phyloP scores from a whole-genome alignment of 2,113 vertebrate species.

The Trematomus loennbergii region DNA sequence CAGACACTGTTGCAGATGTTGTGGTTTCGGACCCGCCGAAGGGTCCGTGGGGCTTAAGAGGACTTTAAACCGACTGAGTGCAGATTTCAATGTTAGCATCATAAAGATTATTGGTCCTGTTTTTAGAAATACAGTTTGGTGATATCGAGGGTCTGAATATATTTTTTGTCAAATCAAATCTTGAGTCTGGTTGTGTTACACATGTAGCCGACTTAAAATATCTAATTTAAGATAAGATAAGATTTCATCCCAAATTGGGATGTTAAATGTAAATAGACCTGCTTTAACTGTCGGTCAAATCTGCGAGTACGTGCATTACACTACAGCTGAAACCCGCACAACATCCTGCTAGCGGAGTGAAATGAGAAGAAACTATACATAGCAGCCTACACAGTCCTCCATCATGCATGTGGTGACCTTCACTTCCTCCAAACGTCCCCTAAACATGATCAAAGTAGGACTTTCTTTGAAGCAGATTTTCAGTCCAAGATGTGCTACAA shows the following conservation, averaged over 20 bases:
- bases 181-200: too few relatives aligned
- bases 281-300: neutral
- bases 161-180: neutral
- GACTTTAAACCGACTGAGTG: too few relatives aligned
- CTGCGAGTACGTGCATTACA: neutral
- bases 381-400: slow-evolving; percentile 19
- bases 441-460: slow-evolving; percentile 41
- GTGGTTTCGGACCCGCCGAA: too few relatives aligned
- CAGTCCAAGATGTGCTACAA: neutral
- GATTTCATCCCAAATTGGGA: too few relatives aligned
- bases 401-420: slow-evolving; percentile 21
- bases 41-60: too few relatives aligned
- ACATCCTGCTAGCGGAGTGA: neutral
- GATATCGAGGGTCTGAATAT: neutral
- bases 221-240: too few relatives aligned
- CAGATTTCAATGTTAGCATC: neutral
- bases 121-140: neutral
- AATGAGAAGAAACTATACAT: neutral
- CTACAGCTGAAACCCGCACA: neutral
- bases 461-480: neutral
- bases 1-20: too few relatives aligned
- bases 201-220: too few relatives aligned
- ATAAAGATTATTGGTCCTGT: neutral
- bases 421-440: slow-evolving; percentile 23
- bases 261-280: too few relatives aligned